Evolutionary conservation across 2,113 vertebrate genomes (phyloP).

Genomic region (Psilopsiagon aurifrons): DNA sequence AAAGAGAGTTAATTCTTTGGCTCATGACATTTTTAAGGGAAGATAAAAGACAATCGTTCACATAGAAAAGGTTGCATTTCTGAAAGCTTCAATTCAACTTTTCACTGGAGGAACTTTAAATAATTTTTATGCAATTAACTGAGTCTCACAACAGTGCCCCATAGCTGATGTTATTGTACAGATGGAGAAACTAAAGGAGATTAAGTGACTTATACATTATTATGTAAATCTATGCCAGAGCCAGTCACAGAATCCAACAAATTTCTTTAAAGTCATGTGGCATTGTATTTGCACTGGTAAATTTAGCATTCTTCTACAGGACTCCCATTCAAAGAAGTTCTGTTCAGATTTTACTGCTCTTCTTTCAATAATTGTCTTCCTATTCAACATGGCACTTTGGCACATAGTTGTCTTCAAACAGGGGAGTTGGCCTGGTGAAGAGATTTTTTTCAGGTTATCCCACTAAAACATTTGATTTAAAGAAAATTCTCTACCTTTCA

Average conservation of each 20-base stretch:
- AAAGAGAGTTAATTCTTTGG: background rate
- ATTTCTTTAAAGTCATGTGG: constrained; percentile 28
- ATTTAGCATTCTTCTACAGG: background rate
- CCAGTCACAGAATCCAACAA: background rate
- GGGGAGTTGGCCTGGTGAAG: background rate
- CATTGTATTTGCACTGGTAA: constrained; percentile 20
- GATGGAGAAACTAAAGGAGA: constrained; percentile 36
- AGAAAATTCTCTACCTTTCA: background rate
- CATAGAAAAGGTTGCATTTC: background rate
- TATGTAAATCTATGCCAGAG: constrained; percentile 34
- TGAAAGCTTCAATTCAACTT: background rate
- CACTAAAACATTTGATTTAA: background rate
- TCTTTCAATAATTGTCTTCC: background rate
- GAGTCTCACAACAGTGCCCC: background rate
- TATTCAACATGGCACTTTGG: background rate
- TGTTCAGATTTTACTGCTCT: background rate
- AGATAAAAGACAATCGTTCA: background rate
- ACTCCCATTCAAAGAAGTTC: constrained; percentile 1
- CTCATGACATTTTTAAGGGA: background rate
- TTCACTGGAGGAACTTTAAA: constrained; percentile 12
- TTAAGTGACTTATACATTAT: constrained; percentile 38
- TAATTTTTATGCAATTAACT: constrained; percentile 38
- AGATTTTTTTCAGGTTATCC: background rate
- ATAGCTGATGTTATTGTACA: background rate
- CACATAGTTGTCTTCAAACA: background rate